Evolutionary conservation across 2,797 vertebrate species (phyloP), one percentile per base, ranked within the genome.

Genomic region (Trachops cirrhosus): DNA sequence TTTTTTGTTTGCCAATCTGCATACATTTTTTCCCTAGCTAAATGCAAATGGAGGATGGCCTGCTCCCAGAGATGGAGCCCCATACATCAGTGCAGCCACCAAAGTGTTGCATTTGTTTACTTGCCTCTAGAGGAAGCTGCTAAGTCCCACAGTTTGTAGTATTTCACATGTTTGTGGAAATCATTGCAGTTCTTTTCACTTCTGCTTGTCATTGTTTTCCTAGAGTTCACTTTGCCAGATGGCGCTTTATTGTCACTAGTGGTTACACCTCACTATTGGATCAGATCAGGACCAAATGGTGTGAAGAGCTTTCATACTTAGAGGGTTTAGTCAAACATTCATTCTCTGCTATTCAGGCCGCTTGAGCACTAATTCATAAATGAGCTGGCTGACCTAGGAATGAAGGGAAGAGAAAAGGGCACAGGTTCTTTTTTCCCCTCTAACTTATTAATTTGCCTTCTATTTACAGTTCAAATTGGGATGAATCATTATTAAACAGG

Each of bases 131-230:
- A 99, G 99, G 99, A 99, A 99, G 99, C 99, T 98, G 99, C 99
- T 98, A 99, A 99, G 98, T 99, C 99, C 98, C 98, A 99, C 99
- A 98, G 98, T 99, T 99, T 98, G 98, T 98, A 98, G 99, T 99
- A 99, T 99, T 99, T 99, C 99, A 98, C 99, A 99, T 99, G 99
- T 99, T 99, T 99, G 99, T 99, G 99, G 99, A 99, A 99, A 99
- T 99, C 99, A 98, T 98, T 99, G 99, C 99, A 99, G 99, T 99
- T 99, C 99, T 99, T 99, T 99, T 99, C 99, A 99, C 99, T 99
- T 98, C 98, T 99, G 99, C 99, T 99, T 98, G 99, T 99, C 99
- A 99, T 99, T 99, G 99, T 99, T 99, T 99, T 99, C 99, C 98
- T 98, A 99, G 99, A 99, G 99, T 99, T 99, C 99, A 99, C 99